Conservation (phyloP, 1,140 invertebrate genomes). For the Orius insidiosus region DNA sequence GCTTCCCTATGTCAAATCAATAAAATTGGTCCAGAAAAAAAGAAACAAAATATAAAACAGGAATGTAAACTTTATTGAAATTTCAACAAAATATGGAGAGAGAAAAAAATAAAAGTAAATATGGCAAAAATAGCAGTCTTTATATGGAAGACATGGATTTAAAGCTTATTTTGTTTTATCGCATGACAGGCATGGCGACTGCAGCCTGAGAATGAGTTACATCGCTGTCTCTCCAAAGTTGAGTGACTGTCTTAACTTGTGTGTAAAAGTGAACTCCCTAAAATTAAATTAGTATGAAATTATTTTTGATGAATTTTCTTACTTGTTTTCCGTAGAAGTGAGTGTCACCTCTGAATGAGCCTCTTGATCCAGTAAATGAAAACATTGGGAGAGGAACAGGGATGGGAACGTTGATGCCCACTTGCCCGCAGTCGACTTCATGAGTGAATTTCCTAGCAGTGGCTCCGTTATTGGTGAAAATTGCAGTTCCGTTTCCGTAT, state of each 20-base stretch:
- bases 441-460: conserved; percentile 1
- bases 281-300: conserved; percentile 14
- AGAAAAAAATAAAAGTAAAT: too few species aligned
- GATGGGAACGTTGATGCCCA: conserved; percentile 12
- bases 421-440: background rate
- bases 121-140: too few species aligned
- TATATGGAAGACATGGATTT: too few species aligned
- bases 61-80: too few species aligned
- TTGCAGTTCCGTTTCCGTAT: conserved; percentile 8
- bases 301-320: conserved; percentile 20
- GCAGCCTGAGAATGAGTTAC: conserved; percentile 54
- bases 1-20: too few species aligned
- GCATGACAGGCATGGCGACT: conserved; percentile 79
- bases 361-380: conserved; percentile 91
- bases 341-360: conserved; percentile 90
- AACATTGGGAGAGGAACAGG: conserved; percentile 80
- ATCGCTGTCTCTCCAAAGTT: conserved; percentile 85
- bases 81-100: too few species aligned
- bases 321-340: conserved; percentile 95
- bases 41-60: too few species aligned
- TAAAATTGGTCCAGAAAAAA: too few species aligned
- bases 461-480: conserved; percentile 7
- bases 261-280: conserved; percentile 97
- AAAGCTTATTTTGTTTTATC: conserved; percentile 29
- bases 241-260: conserved; percentile 93